phyloP scores from a whole-genome alignment of 2,888 invertebrate genomes.

The Notocelia uddmanniana region DNA sequence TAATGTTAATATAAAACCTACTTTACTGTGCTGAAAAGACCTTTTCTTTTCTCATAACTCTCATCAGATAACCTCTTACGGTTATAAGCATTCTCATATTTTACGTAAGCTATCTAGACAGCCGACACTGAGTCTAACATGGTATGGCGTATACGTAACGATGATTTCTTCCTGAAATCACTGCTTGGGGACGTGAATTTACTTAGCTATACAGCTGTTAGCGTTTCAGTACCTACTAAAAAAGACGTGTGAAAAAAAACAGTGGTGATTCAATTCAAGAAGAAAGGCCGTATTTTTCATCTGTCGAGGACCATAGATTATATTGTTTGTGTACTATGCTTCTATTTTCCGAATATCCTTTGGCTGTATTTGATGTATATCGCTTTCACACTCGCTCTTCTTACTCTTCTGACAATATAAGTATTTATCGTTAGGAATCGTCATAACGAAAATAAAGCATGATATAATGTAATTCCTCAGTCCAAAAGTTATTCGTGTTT shows the following conservation, averaged over 20 bases:
- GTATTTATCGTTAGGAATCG: neutral
- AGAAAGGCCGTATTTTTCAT: too few species aligned
- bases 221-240: too few species aligned
- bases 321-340: too few species aligned
- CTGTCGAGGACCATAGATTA: too few species aligned
- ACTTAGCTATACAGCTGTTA: too few species aligned
- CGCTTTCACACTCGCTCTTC: neutral
- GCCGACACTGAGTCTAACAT: neutral
- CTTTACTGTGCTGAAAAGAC: neutral
- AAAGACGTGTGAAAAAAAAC: too few species aligned
- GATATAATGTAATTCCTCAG: neutral
- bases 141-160: neutral
- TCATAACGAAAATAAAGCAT: too few species aligned
- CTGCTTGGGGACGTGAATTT: neutral
- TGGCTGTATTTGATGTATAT: neutral
- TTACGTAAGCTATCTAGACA: neutral
- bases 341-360: too few species aligned
- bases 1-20: too few species aligned
- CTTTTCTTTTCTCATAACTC: neutral
- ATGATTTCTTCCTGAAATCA: slow-evolving; percentile 7
- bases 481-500: neutral
- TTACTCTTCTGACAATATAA: neutral
- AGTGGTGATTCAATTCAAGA: neutral
- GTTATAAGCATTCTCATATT: neutral
- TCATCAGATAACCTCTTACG: neutral